Base-by-base conservation (phyloP, 2,888 invertebrate genomes). In the Ypsolopha scabrella region DNA sequence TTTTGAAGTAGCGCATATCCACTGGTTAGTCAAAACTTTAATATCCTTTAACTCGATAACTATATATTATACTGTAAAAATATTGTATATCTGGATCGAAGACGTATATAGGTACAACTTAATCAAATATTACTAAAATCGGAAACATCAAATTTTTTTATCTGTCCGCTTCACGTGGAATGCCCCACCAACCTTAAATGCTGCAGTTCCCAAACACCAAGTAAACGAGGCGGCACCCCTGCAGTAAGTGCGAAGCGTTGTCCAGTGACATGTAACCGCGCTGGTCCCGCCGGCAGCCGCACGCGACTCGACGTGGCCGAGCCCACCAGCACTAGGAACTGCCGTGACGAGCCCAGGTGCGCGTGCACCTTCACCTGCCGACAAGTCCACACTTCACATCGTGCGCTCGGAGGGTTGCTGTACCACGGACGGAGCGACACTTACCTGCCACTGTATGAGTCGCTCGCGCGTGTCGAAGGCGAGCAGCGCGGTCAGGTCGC, bases 381-480 rank as follows among this genome's bases (percentile, higher is more conserved):
- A 24, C 55, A 83, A 58, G 54, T 72, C 70, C 34, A 67, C 64
- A 52, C 62, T 63, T 58, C 80, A 74, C 60, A 81, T 82, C 58
- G 79, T 80, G 81, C 78, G 46, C 11, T 10, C 7, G 24, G 24
- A 24, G 24, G 24, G 53, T 64, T 60, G 52, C 60, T 56, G 34
- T 24, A 4, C 24, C 24, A 24, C 4, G 24, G 4, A 4, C 24
- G 4, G 24, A 14, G n/a, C 8, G n/a, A 44, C 11, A 49, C 49
- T 48, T 51, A 77, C 87, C 88, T 95, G 95, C 95, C 96, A 97
- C 80, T 95, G 94, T 70, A 96, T 93, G 62, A 96, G 90, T 38
- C 93, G 87, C 80, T 96, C 96, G 57, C 95, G 87, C 53, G 93
- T 93, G 74, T 95, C 95, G 75, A 96, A 95, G 14, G 96, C 95